phyloP scores from a whole-genome alignment of 2,888 invertebrate species.

The Tupiocoris notatus region DNA sequence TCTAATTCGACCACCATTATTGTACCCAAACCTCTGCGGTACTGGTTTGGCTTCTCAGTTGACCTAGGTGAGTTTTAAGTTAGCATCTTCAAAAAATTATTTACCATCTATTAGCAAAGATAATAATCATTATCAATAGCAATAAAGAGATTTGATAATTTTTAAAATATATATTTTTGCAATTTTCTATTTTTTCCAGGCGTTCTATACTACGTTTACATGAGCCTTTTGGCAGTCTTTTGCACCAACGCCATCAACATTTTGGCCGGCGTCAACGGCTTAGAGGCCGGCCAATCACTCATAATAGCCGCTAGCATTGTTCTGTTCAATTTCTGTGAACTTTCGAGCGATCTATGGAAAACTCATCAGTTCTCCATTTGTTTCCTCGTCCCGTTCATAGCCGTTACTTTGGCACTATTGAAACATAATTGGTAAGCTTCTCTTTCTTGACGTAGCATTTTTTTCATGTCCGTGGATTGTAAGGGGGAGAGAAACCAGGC shows the following conservation, averaged over 20 bases:
- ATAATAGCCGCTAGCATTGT: conserved; percentile 86
- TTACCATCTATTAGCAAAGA: too few relatives aligned
- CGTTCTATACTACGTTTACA: conserved; percentile 91
- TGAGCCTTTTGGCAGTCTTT: conserved; percentile 98
- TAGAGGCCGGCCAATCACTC: conserved; percentile 95
- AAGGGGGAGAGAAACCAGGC: too few relatives aligned
- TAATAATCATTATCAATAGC: too few relatives aligned
- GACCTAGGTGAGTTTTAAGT: conserved; percentile 85
- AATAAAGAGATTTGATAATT: too few relatives aligned
- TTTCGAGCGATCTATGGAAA: conserved; percentile 69
- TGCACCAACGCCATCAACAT: conserved; percentile 99
- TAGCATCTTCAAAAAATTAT: too few relatives aligned
- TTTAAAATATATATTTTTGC: too few relatives aligned
- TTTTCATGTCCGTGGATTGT: too few relatives aligned
- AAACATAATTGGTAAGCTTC: conserved; percentile 85
- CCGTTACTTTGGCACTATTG: conserved; percentile 80
- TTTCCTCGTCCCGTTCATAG: conserved; percentile 90
- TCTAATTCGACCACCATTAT: conserved; percentile 93
- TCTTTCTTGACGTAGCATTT: too few relatives aligned
- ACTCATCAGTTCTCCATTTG: conserved; percentile 90
- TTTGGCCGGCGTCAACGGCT: conserved; percentile 94
- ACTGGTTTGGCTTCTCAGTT: conserved; percentile 73
- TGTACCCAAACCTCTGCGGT: conserved; percentile 83
- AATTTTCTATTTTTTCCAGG: conserved; percentile 63
- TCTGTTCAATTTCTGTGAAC: conserved; percentile 81